Percentiles rank a stretch among this genome's conserved stretches.
Evolutionary conservation across 2,113 vertebrate species (phyloP).

Genomic region (Callocephalon fimbriatum): DNA sequence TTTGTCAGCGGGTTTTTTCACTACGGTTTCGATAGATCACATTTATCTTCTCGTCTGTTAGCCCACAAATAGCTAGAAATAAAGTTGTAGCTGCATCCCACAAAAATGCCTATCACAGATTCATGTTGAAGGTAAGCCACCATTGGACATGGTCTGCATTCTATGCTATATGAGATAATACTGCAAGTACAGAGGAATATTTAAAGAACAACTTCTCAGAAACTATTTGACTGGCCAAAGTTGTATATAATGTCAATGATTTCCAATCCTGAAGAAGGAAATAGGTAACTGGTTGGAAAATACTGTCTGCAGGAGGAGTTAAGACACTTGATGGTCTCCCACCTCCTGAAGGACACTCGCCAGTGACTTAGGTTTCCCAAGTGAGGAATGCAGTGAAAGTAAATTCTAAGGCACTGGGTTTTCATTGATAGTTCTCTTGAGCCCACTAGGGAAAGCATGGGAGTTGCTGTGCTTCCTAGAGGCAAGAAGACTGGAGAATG

Average conservation of each 20-base stretch:
- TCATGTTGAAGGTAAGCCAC: not conserved
- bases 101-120: not conserved
- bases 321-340: not conserved
- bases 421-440: not conserved
- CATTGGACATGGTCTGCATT: not conserved
- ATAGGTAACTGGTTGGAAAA: not conserved
- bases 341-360: not conserved
- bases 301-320: not conserved
- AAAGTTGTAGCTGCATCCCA: not conserved
- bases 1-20: not conserved
- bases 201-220: not conserved
- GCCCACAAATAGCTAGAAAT: not conserved
- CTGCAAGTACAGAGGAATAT: not conserved
- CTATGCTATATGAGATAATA: not conserved
- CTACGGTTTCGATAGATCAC: not conserved
- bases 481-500: not conserved
- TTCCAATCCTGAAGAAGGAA: not conserved
- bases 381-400: not conserved
- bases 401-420: not conserved
- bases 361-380: not conserved
- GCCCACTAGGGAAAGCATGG: not conserved
- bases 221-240: not conserved
- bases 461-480: not conserved
- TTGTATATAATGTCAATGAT: not conserved
- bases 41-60: not conserved